These are phyloP conservation scores for Anseranas semipalmata DNA, from an alignment of 2,113 vertebrate genomes.

Conservation along the genomic window DNA sequence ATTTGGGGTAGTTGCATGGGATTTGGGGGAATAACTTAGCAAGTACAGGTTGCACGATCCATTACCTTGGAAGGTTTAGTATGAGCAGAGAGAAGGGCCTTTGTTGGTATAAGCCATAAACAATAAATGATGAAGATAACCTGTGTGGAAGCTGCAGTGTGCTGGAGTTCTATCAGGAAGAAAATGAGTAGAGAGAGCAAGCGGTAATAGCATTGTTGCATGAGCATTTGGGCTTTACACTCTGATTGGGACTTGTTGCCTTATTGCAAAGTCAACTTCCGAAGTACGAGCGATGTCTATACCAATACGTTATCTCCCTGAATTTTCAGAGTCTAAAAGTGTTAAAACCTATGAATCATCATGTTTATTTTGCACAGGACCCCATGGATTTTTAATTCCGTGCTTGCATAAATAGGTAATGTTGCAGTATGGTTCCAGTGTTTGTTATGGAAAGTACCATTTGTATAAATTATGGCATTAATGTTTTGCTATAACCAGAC, in stretches of 20 bases:
- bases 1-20: neutral
- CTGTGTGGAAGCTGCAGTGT: neutral
- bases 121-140: neutral
- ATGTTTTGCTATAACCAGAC: slow-evolving; percentile 24
- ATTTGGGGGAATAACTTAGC: neutral
- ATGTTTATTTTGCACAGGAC: neutral
- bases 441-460: slow-evolving; percentile 53
- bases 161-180: neutral
- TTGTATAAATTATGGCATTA: slow-evolving; percentile 27
- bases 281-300: neutral
- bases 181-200: neutral
- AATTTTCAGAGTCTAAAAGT: neutral
- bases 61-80: neutral
- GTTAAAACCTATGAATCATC: neutral
- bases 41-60: neutral
- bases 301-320: neutral
- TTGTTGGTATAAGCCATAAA: neutral
- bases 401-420: neutral
- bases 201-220: neutral
- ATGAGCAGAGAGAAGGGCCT: neutral
- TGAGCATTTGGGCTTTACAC: neutral
- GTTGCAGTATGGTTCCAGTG: neutral
- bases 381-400: neutral
- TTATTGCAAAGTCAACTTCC: neutral
- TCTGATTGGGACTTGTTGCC: neutral